phyloP scores from a whole-genome alignment of 2,113 vertebrate species.

The Chaetodon auriga region DNA sequence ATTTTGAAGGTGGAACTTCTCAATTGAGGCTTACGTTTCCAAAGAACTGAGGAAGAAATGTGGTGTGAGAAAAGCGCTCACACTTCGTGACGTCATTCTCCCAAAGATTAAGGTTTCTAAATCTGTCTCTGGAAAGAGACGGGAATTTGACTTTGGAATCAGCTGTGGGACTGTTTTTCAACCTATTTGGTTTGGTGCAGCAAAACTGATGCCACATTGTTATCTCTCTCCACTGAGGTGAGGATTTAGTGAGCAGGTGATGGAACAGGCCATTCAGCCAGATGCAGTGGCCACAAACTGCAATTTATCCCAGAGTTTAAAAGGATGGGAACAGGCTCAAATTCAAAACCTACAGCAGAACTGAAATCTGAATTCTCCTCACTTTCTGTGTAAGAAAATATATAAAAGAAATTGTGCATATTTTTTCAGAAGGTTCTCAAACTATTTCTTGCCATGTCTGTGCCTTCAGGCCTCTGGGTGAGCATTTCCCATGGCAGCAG shows the following conservation, averaged over 20 bases:
- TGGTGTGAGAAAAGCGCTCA: background rate
- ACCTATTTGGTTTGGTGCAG: conserved; percentile 5
- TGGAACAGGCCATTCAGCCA: background rate
- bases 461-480: background rate
- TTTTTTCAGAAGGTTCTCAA: background rate
- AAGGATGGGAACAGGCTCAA: background rate
- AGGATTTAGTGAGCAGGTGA: background rate
- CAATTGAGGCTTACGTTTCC: conserved; percentile 13
- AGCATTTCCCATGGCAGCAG: background rate
- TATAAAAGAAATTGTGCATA: background rate
- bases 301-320: background rate
- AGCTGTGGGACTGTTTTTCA: background rate
- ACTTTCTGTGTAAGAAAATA: background rate
- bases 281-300: background rate
- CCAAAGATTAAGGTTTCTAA: background rate
- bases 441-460: background rate
- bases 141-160: conserved; percentile 1
- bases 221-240: background rate
- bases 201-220: background rate
- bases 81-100: background rate
- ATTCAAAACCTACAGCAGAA: background rate
- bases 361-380: background rate
- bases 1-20: conserved; percentile 30
- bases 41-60: conserved; percentile 20
- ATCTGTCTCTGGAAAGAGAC: conserved; percentile 3